Conservation (phyloP, 2,113 vertebrate genomes). For the Myotis lucifugus region DNA sequence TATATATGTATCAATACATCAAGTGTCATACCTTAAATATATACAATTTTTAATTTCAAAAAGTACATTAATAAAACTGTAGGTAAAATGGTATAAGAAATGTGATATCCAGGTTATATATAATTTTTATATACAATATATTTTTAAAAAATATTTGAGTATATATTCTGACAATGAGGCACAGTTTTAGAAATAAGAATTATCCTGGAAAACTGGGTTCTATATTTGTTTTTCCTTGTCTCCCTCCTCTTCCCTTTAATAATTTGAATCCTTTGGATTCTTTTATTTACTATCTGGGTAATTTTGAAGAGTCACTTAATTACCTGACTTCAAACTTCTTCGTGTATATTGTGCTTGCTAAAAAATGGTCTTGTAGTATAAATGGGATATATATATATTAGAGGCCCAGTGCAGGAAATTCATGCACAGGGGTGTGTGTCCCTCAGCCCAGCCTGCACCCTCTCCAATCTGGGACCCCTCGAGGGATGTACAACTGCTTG, state of each 20-base stretch:
- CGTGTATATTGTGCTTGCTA: neutral
- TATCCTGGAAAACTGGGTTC: neutral
- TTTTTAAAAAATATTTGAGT: neutral
- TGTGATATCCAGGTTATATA: neutral
- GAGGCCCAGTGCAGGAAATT: too few species aligned
- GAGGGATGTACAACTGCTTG: too few species aligned
- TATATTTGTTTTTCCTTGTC: neutral
- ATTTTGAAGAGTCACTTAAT: neutral
- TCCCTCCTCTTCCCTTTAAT: neutral
- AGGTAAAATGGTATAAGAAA: neutral
- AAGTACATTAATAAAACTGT: neutral
- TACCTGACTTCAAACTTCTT: neutral
- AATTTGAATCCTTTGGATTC: neutral
- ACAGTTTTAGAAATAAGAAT: neutral
- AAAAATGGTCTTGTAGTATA: neutral
- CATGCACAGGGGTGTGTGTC: too few species aligned
- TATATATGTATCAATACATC: neutral
- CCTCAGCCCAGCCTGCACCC: too few species aligned
- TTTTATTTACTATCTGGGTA: neutral
- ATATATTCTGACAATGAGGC: neutral
- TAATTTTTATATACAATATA: neutral
- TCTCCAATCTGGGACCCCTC: too few species aligned
- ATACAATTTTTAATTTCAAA: neutral
- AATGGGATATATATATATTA: neutral
- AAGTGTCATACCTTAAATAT: neutral